Evolutionary conservation across 2,113 vertebrate genomes (phyloP).

Genomic region (Progne subis): DNA sequence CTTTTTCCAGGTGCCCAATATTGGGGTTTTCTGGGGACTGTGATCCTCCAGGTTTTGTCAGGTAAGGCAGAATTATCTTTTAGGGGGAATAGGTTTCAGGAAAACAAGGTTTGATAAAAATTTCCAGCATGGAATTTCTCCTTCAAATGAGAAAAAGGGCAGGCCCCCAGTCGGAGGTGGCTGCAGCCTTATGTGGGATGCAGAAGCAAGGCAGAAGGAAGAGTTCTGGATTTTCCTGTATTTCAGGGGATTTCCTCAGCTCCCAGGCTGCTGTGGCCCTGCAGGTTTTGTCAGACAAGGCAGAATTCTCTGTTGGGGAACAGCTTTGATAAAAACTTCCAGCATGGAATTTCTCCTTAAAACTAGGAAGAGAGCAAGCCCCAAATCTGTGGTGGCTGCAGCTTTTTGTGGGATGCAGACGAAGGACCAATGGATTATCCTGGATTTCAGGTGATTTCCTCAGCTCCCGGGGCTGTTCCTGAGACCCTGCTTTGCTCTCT

Average conservation of each 20-base stretch:
- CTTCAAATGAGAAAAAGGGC: not conserved
- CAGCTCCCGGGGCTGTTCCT: not conserved
- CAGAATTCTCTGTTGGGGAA: not conserved
- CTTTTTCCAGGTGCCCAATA: not conserved
- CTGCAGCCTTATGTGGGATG: not conserved
- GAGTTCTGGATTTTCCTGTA: fast-evolving
- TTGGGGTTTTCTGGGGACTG: not conserved
- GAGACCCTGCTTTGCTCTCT: not conserved
- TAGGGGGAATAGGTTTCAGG: not conserved
- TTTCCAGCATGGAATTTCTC: not conserved
- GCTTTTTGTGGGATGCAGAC: fast-evolving
- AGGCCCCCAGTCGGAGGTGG: not conserved
- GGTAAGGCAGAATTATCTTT: not conserved
- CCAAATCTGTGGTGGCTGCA: fast-evolving
- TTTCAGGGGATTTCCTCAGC: not conserved
- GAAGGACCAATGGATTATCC: not conserved
- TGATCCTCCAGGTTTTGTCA: not conserved
- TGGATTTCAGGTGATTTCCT: not conserved
- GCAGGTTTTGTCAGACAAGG: not conserved
- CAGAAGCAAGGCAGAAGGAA: not conserved
- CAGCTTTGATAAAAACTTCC: not conserved
- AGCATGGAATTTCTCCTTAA: not conserved
- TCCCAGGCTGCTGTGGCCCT: not conserved
- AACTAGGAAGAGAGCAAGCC: not conserved
- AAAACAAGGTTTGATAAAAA: not conserved